These are phyloP conservation scores for Agrypnia vestita DNA, from an alignment of 1,140 invertebrate genomes.

Conservation along the genomic window DNA sequence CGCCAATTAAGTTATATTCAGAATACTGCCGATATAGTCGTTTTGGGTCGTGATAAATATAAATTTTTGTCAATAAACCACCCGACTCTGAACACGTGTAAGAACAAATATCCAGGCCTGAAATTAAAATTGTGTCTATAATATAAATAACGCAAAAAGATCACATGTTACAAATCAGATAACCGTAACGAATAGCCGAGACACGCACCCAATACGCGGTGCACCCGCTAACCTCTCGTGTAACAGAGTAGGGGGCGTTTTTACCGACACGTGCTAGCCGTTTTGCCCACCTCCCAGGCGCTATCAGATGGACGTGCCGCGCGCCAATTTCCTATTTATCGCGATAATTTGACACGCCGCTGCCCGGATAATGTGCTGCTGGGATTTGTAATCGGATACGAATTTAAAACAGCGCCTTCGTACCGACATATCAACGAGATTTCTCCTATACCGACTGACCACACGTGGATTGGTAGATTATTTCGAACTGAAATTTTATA, in stretches of 20 bases:
- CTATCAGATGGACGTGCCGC: slow-evolving; percentile 32
- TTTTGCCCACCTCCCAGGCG: slow-evolving; percentile 14
- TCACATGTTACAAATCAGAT: not conserved
- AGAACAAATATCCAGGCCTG: too few species aligned
- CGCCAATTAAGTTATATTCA: too few species aligned
- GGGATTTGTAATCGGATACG: slow-evolving; percentile 19
- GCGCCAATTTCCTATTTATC: slow-evolving; percentile 31
- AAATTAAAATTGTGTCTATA: too few species aligned
- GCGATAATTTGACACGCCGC: slow-evolving; percentile 22
- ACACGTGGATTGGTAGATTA: too few species aligned
- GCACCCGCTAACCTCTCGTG: slow-evolving; percentile 6
- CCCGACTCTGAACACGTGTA: too few species aligned
- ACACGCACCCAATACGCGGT: slow-evolving; percentile 16
- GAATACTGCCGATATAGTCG: too few species aligned
- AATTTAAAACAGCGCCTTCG: not conserved
- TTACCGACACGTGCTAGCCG: slow-evolving; percentile 36
- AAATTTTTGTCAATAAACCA: too few species aligned
- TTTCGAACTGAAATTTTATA: too few species aligned
- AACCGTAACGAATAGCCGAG: slow-evolving; percentile 11
- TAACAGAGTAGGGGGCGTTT: slow-evolving; percentile 19
- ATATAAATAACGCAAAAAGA: too few species aligned
- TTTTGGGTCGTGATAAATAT: too few species aligned
- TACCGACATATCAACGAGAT: too few species aligned
- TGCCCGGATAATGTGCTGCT: not conserved
- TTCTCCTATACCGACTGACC: too few species aligned